A percentile compares a stretch with the other conserved stretches of the same genome.
phyloP scores from a whole-genome alignment of 1,140 invertebrate species.

The Octopus sinensis region DNA sequence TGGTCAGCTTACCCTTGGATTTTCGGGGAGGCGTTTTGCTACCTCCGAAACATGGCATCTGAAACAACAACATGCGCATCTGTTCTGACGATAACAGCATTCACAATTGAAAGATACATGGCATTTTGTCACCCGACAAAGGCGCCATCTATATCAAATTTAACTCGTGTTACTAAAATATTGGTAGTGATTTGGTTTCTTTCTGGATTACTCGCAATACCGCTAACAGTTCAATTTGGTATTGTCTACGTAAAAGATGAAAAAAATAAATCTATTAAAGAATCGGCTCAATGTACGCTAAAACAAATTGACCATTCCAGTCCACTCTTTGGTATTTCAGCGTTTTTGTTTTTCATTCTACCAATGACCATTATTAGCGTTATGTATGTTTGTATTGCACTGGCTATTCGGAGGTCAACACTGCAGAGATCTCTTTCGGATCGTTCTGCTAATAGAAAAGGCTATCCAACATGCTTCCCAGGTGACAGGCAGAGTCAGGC shows the following conservation, averaged over 20 bases:
- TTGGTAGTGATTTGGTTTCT: constrained; percentile 77
- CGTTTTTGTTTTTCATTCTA: constrained; percentile 52
- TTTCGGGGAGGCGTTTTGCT: constrained; percentile 81
- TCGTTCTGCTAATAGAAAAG: constrained; percentile 21
- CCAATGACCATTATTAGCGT: constrained; percentile 54
- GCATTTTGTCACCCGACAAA: constrained; percentile 53
- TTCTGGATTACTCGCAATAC: constrained; percentile 74
- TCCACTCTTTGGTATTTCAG: constrained; percentile 37
- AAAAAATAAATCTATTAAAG: constrained; percentile 55
- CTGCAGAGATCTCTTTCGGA: constrained; percentile 25
- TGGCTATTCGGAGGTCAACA: constrained; percentile 46
- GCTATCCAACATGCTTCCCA: constrained; percentile 17
- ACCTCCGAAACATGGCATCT: constrained; percentile 75
- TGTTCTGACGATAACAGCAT: constrained; percentile 54
- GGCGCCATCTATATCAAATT: constrained; percentile 54
- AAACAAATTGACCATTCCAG: constrained; percentile 23
- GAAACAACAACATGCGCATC: constrained; percentile 74
- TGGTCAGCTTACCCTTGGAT: constrained; percentile 84
- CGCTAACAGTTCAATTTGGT: constrained; percentile 55
- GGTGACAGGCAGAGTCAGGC: constrained; percentile 31
- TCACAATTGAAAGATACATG: constrained; percentile 55
- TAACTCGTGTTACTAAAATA: constrained; percentile 74
- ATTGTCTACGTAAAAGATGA: constrained; percentile 32
- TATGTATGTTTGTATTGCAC: constrained; percentile 52
- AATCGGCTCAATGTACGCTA: constrained; percentile 43